Conservation (phyloP, 37 sponge, comb jelly and placozoan genomes). For the Aplysina aerophoba region DNA sequence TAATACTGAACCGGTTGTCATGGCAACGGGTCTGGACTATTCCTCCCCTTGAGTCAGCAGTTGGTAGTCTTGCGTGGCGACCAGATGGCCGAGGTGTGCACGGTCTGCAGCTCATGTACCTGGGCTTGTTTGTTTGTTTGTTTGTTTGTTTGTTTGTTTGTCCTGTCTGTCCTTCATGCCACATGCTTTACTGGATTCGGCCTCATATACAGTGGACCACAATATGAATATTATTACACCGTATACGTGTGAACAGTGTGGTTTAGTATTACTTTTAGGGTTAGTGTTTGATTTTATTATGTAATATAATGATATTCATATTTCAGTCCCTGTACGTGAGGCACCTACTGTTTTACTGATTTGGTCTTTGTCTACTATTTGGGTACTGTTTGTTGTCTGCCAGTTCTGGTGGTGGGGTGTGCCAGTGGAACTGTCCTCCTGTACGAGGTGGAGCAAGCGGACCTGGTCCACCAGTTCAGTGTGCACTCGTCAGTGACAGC, state of each 20-base stretch:
- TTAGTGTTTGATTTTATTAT: no score
- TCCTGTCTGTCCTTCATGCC: no score
- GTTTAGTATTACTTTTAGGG: no score
- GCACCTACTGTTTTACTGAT: not conserved
- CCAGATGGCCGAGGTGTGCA: slow-evolving; percentile 77
- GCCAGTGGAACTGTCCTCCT: slow-evolving; percentile 46
- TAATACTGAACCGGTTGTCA: slow-evolving; percentile 65
- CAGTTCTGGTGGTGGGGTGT: slow-evolving; percentile 66
- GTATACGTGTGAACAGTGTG: no score
- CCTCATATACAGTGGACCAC: no score
- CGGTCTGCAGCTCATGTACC: not conserved
- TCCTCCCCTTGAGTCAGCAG: slow-evolving; percentile 25
- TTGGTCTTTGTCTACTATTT: not conserved
- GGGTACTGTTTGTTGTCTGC: not conserved
- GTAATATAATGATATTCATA: no score
- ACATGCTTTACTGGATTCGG: no score
- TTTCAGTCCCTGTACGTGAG: not conserved
- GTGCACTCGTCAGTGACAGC: slow-evolving; percentile 16
- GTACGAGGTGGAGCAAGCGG: slow-evolving; percentile 56
- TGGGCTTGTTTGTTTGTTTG: no score
- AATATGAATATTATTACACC: no score
- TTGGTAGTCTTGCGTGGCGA: slow-evolving; percentile 63
- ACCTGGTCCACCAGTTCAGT: slow-evolving; percentile 43
- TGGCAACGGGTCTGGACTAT: slow-evolving; percentile 76
- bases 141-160: no score